A percentile compares a stretch with the other conserved stretches of the same genome.
Evolutionary conservation across 2,113 vertebrate genomes (phyloP).

Genomic region (Tonatia bakeri): DNA sequence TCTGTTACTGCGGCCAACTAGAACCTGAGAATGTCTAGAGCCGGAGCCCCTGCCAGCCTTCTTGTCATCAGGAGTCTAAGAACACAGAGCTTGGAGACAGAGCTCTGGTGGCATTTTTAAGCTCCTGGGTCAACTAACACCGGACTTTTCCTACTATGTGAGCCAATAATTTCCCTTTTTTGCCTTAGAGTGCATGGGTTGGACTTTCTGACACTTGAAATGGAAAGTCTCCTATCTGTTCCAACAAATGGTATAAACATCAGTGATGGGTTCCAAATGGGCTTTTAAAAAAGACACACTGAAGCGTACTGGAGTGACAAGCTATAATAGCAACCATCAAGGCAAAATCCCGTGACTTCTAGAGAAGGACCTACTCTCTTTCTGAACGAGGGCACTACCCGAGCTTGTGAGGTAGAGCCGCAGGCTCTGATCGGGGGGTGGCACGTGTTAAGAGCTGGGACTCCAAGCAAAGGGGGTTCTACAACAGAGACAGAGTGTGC

Average conservation of each 20-base stretch:
- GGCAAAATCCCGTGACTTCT: not conserved
- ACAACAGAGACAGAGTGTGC: not conserved
- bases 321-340: not conserved
- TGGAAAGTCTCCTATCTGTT: not conserved
- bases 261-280: not conserved
- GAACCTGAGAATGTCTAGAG: not conserved
- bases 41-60: not conserved
- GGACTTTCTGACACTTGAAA: not conserved
- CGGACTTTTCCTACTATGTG: not conserved
- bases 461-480: not conserved
- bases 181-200: not conserved
- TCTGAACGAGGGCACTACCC: not conserved
- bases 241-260: conserved; percentile 28
- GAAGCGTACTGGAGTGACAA: not conserved
- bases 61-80: not conserved
- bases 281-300: not conserved
- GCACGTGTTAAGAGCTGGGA: not conserved
- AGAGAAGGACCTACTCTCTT: not conserved
- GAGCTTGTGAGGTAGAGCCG: not conserved
- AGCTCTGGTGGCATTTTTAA: not conserved
- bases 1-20: not conserved
- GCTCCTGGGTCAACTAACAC: not conserved
- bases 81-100: not conserved
- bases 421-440: not conserved
- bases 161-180: not conserved